A percentile compares a stretch with the other conserved stretches of the same genome.
phyloP scores from a whole-genome alignment of 2,888 invertebrate species.

The Erpobdella octoculata region DNA sequence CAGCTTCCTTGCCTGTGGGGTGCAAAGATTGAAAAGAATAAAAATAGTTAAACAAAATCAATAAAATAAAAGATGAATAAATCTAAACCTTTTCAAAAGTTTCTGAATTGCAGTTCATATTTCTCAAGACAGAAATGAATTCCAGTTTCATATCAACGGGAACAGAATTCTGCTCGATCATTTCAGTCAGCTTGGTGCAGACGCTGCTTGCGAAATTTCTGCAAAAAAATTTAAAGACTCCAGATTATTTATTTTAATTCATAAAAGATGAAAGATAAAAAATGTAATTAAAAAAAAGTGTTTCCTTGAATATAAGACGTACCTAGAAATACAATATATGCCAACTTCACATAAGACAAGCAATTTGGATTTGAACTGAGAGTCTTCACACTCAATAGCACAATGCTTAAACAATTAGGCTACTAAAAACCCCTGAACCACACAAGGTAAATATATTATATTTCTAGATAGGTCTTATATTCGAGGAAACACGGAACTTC shows the following conservation, averaged over 20 bases:
- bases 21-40: too few relatives aligned
- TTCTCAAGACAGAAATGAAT: slow-evolving; percentile 78
- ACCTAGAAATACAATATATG: not conserved
- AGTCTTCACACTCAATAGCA: not conserved
- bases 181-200: slow-evolving; percentile 86
- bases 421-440: too few relatives aligned
- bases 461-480: too few relatives aligned
- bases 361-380: not conserved
- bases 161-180: slow-evolving; percentile 85
- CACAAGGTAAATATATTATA: too few relatives aligned
- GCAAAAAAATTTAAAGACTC: slow-evolving; percentile 30
- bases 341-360: not conserved
- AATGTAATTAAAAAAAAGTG: too few relatives aligned
- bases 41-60: too few relatives aligned
- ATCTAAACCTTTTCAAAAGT: slow-evolving; percentile 63
- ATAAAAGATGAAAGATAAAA: too few relatives aligned
- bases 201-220: slow-evolving; percentile 89
- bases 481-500: too few relatives aligned
- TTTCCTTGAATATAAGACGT: too few relatives aligned
- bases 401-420: not conserved
- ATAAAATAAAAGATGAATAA: not conserved
- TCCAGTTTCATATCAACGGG: slow-evolving; percentile 83
- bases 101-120: slow-evolving; percentile 79
- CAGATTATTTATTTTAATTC: not conserved
- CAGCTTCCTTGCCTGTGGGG: slow-evolving; percentile 63